These are phyloP conservation scores for Telmatherina bonti DNA, from an alignment of 2,797 vertebrate genomes.

Conservation along the genomic window DNA sequence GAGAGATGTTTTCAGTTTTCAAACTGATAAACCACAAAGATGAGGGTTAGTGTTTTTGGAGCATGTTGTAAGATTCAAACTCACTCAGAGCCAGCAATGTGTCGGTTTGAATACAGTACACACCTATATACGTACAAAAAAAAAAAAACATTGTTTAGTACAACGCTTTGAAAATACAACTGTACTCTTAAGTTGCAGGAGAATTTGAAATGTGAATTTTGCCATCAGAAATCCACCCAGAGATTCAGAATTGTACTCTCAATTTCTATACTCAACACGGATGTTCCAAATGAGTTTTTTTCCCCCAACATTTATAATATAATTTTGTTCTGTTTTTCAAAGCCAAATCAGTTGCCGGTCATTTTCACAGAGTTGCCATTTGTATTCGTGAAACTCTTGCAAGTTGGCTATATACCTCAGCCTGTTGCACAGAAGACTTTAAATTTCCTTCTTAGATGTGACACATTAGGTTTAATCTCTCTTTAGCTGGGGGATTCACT, in stretches of 20 bases:
- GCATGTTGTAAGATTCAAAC: conserved; percentile 29
- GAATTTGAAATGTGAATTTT: conserved; percentile 2
- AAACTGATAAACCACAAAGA: conserved; percentile 50
- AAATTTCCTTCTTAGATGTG: not conserved
- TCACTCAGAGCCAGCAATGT: conserved; percentile 19
- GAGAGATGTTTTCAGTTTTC: conserved; percentile 49
- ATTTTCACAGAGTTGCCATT: conserved; percentile 10
- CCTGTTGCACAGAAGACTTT: not conserved
- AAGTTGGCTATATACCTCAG: not conserved
- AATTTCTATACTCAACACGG: conserved; percentile 2
- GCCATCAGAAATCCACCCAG: too few species aligned
- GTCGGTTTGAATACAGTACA: too few species aligned
- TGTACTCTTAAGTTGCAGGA: not conserved
- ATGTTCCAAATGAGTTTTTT: not conserved
- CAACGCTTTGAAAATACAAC: not conserved
- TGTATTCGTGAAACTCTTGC: not conserved
- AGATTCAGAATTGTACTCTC: not conserved
- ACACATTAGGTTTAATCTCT: not conserved
- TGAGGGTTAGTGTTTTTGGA: conserved; percentile 40
- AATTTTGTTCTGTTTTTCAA: conserved; percentile 7
- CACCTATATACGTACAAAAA: too few species aligned
- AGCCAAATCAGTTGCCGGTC: conserved; percentile 17
- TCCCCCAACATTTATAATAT: conserved; percentile 12
- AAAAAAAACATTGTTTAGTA: too few species aligned
- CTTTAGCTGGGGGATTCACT: not conserved